Conservation (phyloP, 2,888 invertebrate genomes). For the Noctua janthina region DNA sequence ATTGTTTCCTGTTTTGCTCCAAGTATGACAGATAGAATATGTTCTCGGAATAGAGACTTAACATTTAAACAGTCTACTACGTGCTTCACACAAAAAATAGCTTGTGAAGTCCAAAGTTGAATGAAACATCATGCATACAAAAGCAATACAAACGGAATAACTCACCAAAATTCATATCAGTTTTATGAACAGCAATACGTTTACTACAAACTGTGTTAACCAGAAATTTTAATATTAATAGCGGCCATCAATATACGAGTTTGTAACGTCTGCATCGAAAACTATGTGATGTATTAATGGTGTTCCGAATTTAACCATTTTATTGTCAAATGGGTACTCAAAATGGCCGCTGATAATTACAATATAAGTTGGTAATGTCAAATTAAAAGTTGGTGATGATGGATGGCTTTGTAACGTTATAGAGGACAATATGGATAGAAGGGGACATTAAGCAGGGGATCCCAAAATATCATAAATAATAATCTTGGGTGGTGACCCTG, state of each 20-base stretch:
- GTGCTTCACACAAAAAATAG: background rate
- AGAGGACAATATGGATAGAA: background rate
- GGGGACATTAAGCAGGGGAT: constrained; percentile 43
- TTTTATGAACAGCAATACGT: constrained; percentile 46
- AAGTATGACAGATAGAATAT: background rate
- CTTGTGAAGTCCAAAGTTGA: background rate
- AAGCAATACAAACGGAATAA: constrained; percentile 25
- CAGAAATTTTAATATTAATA: constrained; percentile 65
- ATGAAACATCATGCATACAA: constrained; percentile 12
- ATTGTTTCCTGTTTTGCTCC: background rate
- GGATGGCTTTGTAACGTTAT: constrained; percentile 16
- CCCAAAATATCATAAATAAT: constrained; percentile 46
- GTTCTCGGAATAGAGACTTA: background rate
- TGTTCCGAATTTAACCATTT: constrained; percentile 48
- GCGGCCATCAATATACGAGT: constrained; percentile 49
- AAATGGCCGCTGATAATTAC: constrained; percentile 34
- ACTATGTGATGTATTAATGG: constrained; percentile 58
- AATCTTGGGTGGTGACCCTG: constrained; percentile 23
- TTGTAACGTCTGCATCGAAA: constrained; percentile 44
- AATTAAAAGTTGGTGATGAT: constrained; percentile 45
- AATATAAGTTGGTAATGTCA: constrained; percentile 38
- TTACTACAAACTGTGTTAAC: constrained; percentile 36
- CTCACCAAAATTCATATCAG: constrained; percentile 40
- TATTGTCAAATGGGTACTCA: constrained; percentile 30
- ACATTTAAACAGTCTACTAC: background rate